Percentiles rank a stretch among this genome's conserved stretches.
phyloP scores from a whole-genome alignment of 2,888 invertebrate species.

The Horisme vitalbata region DNA sequence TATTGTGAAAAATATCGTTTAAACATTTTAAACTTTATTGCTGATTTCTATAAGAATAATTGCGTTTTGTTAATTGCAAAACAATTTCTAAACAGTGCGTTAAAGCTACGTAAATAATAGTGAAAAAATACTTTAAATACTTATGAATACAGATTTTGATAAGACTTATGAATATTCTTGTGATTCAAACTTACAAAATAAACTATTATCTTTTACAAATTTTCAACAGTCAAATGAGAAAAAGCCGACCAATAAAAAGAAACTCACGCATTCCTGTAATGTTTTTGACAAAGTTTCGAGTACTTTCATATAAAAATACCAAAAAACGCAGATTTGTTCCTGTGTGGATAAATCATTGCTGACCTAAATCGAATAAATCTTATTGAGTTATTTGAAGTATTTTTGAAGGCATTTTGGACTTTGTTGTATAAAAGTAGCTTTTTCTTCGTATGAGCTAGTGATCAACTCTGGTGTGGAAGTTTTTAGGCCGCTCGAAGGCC shows the following conservation, averaged over 20 bases:
- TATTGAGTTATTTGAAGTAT: slow-evolving; percentile 3
- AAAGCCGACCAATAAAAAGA: slow-evolving; percentile 64
- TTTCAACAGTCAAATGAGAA: slow-evolving; percentile 41
- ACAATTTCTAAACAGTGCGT: slow-evolving; percentile 60
- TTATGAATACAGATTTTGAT: slow-evolving; percentile 38
- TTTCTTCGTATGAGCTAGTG: too few relatives aligned
- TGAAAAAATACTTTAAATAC: slow-evolving; percentile 50
- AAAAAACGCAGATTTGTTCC: slow-evolving; percentile 53
- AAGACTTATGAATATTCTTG: slow-evolving; percentile 36
- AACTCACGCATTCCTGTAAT: slow-evolving; percentile 80
- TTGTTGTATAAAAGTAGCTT: slow-evolving; percentile 1
- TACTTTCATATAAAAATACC: slow-evolving; percentile 64
- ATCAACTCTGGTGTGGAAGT: too few relatives aligned
- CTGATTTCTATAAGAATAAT: slow-evolving; percentile 58
- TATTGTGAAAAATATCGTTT: slow-evolving; percentile 73
- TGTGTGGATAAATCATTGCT: slow-evolving; percentile 37
- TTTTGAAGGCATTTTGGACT: slow-evolving; percentile 19
- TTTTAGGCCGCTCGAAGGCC: too few relatives aligned
- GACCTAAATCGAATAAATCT: slow-evolving; percentile 11
- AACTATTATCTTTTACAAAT: slow-evolving; percentile 15
- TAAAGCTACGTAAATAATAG: slow-evolving; percentile 70
- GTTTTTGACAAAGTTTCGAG: slow-evolving; percentile 56
- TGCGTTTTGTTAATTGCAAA: slow-evolving; percentile 67
- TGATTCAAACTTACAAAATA: slow-evolving; percentile 32
- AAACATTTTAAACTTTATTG: slow-evolving; percentile 57